Conservation (phyloP, 2,113 vertebrate species). For the Osmerus eperlanus region DNA sequence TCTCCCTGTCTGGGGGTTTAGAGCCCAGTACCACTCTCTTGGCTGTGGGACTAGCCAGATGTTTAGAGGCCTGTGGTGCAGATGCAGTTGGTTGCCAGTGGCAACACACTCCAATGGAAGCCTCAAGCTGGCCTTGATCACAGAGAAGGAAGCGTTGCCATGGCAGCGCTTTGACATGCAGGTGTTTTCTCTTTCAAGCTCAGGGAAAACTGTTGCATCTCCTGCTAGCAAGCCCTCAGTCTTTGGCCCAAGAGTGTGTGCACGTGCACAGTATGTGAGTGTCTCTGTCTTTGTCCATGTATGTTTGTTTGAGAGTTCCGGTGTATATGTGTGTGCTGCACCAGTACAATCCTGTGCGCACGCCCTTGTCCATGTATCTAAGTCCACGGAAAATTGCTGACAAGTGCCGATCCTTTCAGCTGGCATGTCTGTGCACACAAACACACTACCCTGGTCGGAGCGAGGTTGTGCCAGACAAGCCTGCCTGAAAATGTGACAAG, state of each 20-base stretch:
- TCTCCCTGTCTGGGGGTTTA: too few relatives aligned
- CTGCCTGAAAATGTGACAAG: constrained; percentile 66
- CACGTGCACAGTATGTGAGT: not conserved
- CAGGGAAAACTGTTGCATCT: constrained; percentile 46
- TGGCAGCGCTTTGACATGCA: constrained; percentile 60
- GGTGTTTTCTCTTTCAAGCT: constrained; percentile 61
- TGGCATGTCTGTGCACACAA: constrained; percentile 50
- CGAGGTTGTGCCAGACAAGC: constrained; percentile 62
- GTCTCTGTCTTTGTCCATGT: constrained; percentile 4
- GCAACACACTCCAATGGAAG: constrained; percentile 27
- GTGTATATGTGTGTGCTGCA: not conserved
- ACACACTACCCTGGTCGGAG: constrained; percentile 51
- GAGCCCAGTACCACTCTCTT: not conserved
- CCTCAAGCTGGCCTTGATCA: constrained; percentile 51
- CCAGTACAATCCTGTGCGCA: too few relatives aligned
- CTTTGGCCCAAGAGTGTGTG: too few relatives aligned
- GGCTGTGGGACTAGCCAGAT: constrained; percentile 20
- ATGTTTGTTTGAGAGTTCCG: not conserved
- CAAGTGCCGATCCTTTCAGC: constrained; percentile 62
- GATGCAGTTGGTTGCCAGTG: constrained; percentile 31
- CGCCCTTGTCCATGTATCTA: constrained; percentile 21
- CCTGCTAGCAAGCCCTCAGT: constrained; percentile 9
- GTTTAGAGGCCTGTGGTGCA: constrained; percentile 28
- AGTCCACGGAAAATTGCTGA: constrained; percentile 61
- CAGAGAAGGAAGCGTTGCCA: constrained; percentile 60